Percentiles rank a stretch among this genome's conserved stretches.
These are phyloP conservation scores for Neosilurus hyrtlii DNA, from an alignment of 2,797 vertebrate species.

Conservation along the genomic window DNA sequence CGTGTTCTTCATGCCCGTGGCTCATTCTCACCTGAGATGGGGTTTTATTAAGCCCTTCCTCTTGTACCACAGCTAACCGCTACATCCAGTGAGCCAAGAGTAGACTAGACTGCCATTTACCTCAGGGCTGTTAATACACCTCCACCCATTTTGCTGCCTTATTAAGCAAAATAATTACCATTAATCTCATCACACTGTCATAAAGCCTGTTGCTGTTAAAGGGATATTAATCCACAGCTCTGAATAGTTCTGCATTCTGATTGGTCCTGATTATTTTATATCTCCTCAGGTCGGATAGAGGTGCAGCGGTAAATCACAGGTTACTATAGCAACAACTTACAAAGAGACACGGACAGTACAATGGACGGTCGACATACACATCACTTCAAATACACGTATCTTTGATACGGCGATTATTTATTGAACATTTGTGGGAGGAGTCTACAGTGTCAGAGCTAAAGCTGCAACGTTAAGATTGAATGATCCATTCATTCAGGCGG, in stretches of 20 bases:
- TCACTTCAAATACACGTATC: not conserved
- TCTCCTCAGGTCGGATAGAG: not conserved
- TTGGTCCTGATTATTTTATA: not conserved
- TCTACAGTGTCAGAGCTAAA: not conserved
- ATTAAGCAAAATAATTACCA: conserved; percentile 13
- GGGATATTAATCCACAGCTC: not conserved
- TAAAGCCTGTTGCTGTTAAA: not conserved
- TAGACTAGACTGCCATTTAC: not conserved
- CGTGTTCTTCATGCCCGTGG: not conserved
- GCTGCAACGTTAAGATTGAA: not conserved
- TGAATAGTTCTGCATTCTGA: not conserved
- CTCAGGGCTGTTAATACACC: not conserved
- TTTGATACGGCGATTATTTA: not conserved
- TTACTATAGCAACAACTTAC: not conserved
- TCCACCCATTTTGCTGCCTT: conserved; percentile 5
- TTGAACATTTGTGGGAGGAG: not conserved
- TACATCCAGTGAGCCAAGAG: not conserved
- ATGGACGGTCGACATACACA: not conserved
- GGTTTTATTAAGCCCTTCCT: conserved; percentile 8
- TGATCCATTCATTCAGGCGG: no score
- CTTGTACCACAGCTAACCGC: not conserved
- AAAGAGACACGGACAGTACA: not conserved
- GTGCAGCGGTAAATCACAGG: not conserved
- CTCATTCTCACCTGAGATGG: conserved; percentile 24
- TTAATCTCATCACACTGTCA: not conserved